Percentiles rank a stretch among this genome's conserved stretches.
These are phyloP conservation scores for Epicampocera succincta DNA, from an alignment of 2,888 invertebrate genomes.

Conservation along the genomic window DNA sequence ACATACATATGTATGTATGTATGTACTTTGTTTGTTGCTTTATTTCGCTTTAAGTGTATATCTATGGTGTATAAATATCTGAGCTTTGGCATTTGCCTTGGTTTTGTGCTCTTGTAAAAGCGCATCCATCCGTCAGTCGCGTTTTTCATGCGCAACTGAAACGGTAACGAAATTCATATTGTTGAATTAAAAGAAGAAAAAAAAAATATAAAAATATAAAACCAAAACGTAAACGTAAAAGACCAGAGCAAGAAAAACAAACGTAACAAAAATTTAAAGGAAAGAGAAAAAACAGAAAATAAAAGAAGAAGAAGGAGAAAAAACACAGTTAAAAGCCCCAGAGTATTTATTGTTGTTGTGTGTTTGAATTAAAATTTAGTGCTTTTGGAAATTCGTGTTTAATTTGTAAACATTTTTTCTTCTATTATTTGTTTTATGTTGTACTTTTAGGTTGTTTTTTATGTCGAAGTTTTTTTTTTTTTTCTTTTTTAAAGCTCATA, in stretches of 20 bases:
- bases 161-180: conserved; percentile 67
- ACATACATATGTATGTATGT: neutral
- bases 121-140: conserved; percentile 69
- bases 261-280: conserved; percentile 6
- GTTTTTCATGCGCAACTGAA: conserved; percentile 70
- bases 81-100: conserved; percentile 69
- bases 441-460: conserved; percentile 1
- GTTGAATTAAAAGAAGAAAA: conserved; percentile 32
- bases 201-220: conserved; percentile 7
- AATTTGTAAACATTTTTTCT: conserved; percentile 53
- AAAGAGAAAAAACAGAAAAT: neutral
- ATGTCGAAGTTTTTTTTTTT: too few species aligned
- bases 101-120: conserved; percentile 68
- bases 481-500: neutral
- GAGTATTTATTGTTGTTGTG: conserved; percentile 36
- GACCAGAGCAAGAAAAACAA: conserved; percentile 23
- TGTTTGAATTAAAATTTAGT: conserved; percentile 41
- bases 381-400: conserved; percentile 44
- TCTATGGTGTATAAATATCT: conserved; percentile 33
- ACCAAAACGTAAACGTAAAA: conserved; percentile 5
- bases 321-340: conserved; percentile 6
- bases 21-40: neutral
- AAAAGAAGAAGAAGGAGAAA: neutral
- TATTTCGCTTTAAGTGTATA: conserved; percentile 15
- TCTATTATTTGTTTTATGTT: conserved; percentile 20